These are phyloP conservation scores for Spodoptera littoralis DNA, from an alignment of 2,888 invertebrate genomes.

Conservation along the genomic window DNA sequence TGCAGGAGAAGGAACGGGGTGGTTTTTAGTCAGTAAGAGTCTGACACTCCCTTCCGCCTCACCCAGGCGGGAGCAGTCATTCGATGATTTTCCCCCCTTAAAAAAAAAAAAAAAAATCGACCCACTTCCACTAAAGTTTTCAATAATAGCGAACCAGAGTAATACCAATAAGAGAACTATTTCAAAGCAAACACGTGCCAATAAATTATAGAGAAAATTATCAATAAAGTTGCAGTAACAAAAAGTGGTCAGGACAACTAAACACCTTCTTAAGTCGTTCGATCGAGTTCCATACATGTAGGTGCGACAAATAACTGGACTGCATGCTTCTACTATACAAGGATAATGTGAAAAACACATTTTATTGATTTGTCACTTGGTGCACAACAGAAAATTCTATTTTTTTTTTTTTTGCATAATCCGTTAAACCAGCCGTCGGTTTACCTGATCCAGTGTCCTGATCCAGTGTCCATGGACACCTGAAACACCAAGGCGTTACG, in stretches of 20 bases:
- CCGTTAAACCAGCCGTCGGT: no score
- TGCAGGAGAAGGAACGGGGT: no score
- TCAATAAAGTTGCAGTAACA: conserved; percentile 25
- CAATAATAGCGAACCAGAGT: background rate
- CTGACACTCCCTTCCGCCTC: no score
- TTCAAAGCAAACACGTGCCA: conserved; percentile 31
- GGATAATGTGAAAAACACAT: conserved; percentile 14
- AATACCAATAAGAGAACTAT: conserved; percentile 29
- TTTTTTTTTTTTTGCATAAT: no score
- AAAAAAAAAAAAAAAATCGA: no score
- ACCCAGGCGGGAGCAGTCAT: no score
- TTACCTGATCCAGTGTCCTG: no score
- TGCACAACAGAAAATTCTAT: no score
- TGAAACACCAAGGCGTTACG: no score
- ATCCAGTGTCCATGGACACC: no score
- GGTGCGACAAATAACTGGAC: conserved; percentile 21
- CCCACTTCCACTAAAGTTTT: background rate
- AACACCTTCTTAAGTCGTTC: conserved; percentile 38
- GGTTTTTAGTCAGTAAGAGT: no score
- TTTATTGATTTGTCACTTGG: conserved; percentile 3
- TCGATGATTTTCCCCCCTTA: no score
- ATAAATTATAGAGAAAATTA: conserved; percentile 48
- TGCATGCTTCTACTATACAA: conserved; percentile 21
- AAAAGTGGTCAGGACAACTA: conserved; percentile 27
- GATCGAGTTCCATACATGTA: conserved; percentile 28